Percentiles rank a stretch among this genome's conserved stretches.
Conservation (phyloP, 2,113 vertebrate genomes). For the Ceyx margarethae region DNA sequence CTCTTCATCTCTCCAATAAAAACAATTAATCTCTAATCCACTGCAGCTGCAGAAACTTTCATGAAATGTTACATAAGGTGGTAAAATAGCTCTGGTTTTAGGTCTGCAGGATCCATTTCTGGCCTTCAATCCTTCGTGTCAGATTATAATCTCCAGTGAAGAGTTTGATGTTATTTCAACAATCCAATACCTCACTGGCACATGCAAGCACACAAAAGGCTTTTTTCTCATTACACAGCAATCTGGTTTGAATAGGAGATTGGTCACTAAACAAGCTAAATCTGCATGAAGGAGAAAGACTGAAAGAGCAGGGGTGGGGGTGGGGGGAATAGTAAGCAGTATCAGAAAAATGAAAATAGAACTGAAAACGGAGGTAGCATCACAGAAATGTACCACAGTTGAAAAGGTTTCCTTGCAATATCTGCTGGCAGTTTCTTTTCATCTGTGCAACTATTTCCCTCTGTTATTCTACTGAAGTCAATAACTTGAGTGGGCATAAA, state of each 20-base stretch:
- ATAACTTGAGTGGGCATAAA: slow-evolving; percentile 1
- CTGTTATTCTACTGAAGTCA: not conserved
- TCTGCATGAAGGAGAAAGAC: not conserved
- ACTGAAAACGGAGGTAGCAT: not conserved
- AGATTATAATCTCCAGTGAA: slow-evolving; percentile 36
- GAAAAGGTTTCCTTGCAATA: not conserved
- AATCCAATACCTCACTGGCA: not conserved
- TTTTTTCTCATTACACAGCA: not conserved
- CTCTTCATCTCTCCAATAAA: slow-evolving; percentile 35
- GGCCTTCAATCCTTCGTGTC: not conserved
- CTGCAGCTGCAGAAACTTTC: slow-evolving; percentile 37
- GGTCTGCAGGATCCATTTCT: not conserved
- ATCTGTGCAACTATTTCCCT: not conserved
- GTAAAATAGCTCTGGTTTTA: slow-evolving; percentile 18
- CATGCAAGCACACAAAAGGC: not conserved
- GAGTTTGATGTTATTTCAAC: not conserved
- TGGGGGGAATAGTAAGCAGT: not conserved
- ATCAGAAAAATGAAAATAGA: not conserved
- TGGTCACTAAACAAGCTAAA: not conserved
- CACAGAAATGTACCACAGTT: not conserved
- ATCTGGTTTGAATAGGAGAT: not conserved
- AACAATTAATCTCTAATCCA: slow-evolving; percentile 38
- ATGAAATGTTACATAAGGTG: slow-evolving; percentile 1
- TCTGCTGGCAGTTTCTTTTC: not conserved
- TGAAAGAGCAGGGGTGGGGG: not conserved